A percentile compares a stretch with the other conserved stretches of the same genome.
These are phyloP conservation scores for Falco columbarius DNA, from an alignment of 2,797 vertebrate species.

Conservation along the genomic window DNA sequence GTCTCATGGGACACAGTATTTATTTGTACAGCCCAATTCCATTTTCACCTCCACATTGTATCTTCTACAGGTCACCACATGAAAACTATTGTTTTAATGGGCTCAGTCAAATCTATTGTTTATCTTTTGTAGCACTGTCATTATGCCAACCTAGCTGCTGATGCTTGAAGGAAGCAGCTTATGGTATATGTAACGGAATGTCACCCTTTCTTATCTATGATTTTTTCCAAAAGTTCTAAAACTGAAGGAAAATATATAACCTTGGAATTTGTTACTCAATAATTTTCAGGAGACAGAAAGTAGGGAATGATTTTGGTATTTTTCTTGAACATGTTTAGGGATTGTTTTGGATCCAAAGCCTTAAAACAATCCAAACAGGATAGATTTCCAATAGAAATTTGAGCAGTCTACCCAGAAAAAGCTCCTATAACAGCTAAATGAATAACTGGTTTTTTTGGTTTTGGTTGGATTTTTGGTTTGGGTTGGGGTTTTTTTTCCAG, in stretches of 20 bases:
- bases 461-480: too few relatives aligned
- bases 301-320: not conserved
- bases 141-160: not conserved
- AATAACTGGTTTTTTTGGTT: not conserved
- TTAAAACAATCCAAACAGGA: not conserved
- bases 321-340: not conserved
- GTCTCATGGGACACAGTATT: not conserved
- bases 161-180: constrained; percentile 12
- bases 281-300: not conserved
- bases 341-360: not conserved
- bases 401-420: not conserved
- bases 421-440: not conserved
- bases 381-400: not conserved
- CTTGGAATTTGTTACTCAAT: not conserved
- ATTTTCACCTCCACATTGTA: not conserved
- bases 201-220: not conserved
- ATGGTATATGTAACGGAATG: not conserved
- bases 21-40: not conserved
- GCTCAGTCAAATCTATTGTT: not conserved
- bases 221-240: not conserved
- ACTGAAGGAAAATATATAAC: not conserved
- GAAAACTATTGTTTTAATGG: not conserved
- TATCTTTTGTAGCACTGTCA: not conserved
- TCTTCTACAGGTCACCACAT: not conserved
- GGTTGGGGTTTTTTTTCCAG: not conserved